Evolutionary conservation across 2,113 vertebrate genomes (phyloP), one percentile per base, ranked within the genome.

Genomic region (Leptosomus discolor): DNA sequence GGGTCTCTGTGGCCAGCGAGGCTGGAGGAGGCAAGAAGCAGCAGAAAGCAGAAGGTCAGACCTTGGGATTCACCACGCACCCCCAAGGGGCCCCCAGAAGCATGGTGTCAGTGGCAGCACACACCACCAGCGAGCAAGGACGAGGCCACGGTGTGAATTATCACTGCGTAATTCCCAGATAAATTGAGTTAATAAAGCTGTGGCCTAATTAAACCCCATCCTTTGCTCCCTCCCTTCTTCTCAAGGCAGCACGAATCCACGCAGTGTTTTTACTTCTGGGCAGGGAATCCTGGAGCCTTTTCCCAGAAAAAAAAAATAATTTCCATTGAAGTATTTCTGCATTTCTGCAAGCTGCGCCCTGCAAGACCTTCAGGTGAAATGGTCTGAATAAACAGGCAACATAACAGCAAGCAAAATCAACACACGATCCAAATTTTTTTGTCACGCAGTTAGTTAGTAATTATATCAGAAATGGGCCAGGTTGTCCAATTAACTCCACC

Each of bases 121-220:
- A 0, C 19, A 46, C 5, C 37, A 22, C 17, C 36, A 61, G 34
- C 8, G 2, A 36, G 41, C 75, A 60, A 64, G 23, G 39, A 46
- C 73, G 19, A 1, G 1, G 36, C n/a, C 22, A 20, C 1, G 0
- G 5, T 19, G 18, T 50, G 41, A 61, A n/a, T 69, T 54, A 32
- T 45, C 73, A 8, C 58, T 57, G 73, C 2, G 0, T 4, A 58
- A 90, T 78, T 91, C 84, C 69, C n/a, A 75, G 58, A 85, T 27
- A 88, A 70, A 90, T 12, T 34, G 21, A 60, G 34, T 65, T 78
- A 78, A 90, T 82, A 68, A 90, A 90, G 46, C 78, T 60, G 65
- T 68, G 48, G 61, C 51, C 70, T 88, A 64, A 93, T 82, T 93
- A 93, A 92, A 68, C 19, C 29, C 37, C 51, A 39, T 58, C 46